Conservation (phyloP, 2,113 vertebrate genomes). For the Haliaeetus leucogaster region DNA sequence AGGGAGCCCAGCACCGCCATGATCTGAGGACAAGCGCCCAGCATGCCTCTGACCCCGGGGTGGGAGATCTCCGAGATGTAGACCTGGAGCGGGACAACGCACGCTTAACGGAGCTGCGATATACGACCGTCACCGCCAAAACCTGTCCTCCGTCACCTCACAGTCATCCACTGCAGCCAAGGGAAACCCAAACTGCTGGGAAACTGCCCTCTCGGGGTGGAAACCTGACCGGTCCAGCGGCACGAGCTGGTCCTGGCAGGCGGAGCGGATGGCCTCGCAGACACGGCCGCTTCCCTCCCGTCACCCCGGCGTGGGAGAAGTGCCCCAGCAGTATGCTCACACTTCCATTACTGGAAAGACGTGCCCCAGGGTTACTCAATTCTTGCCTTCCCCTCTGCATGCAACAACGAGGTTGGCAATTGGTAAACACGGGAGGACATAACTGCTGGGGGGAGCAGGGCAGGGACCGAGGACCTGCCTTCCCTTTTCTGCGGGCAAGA, state of each 20-base stretch:
- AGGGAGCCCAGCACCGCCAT: slow-evolving; percentile 90
- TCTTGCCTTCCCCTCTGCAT: neutral
- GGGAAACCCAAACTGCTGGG: neutral
- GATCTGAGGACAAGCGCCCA: slow-evolving; percentile 92
- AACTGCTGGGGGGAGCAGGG: neutral
- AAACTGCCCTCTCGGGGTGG: rapidly evolving
- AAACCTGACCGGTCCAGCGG: rapidly evolving
- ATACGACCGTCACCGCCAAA: rapidly evolving
- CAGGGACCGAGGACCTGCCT: neutral
- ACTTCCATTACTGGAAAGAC: neutral
- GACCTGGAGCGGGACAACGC: slow-evolving; percentile 73
- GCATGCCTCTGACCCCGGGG: slow-evolving; percentile 79
- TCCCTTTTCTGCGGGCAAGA: neutral
- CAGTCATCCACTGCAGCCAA: rapidly evolving
- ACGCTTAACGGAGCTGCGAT: rapidly evolving
- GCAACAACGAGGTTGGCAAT: neutral
- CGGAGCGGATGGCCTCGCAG: neutral
- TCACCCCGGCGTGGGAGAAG: rapidly evolving
- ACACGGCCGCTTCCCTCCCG: neutral
- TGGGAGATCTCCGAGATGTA: slow-evolving; percentile 95
- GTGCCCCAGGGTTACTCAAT: neutral
- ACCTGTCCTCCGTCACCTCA: neutral
- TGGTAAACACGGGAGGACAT: neutral
- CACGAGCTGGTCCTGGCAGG: neutral
- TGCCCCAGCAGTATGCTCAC: rapidly evolving